phyloP scores from a whole-genome alignment of 2,888 invertebrate species.

The Leptopilina syphax region DNA sequence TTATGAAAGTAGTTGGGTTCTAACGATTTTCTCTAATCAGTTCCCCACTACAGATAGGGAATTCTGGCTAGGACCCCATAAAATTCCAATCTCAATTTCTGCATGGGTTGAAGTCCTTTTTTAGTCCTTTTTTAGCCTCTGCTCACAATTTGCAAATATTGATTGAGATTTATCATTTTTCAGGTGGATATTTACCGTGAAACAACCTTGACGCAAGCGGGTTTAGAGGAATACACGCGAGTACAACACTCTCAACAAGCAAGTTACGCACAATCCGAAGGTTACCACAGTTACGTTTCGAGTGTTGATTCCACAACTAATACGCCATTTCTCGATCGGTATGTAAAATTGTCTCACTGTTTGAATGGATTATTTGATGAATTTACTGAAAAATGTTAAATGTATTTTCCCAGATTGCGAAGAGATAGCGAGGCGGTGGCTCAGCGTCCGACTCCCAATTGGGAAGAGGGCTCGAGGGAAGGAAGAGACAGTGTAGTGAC shows the following conservation, averaged over 20 bases:
- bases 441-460: slow-evolving; percentile 74
- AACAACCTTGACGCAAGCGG: slow-evolving; percentile 75
- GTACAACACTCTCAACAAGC: slow-evolving; percentile 84
- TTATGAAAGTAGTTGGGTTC: too few species aligned
- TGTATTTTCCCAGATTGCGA: slow-evolving; percentile 75
- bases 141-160: slow-evolving; percentile 35
- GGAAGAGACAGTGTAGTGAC: slow-evolving; percentile 83
- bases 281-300: slow-evolving; percentile 88
- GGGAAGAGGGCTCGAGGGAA: slow-evolving; percentile 77
- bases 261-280: slow-evolving; percentile 88
- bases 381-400: slow-evolving; percentile 27
- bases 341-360: slow-evolving; percentile 36
- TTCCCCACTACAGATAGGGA: too few species aligned
- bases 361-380: background rate
- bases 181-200: slow-evolving; percentile 74
- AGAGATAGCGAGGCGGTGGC: slow-evolving; percentile 81
- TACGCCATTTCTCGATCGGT: slow-evolving; percentile 86
- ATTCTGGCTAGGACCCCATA: too few species aligned
- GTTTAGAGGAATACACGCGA: slow-evolving; percentile 77
- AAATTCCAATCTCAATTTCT: too few species aligned
- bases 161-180: slow-evolving; percentile 47
- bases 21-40: too few species aligned
- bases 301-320: slow-evolving; percentile 84
- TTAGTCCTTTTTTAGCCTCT: background rate
- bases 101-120: slow-evolving; percentile 25